Conservation (phyloP, 2,113 vertebrate species). For the Okapia johnstoni region DNA sequence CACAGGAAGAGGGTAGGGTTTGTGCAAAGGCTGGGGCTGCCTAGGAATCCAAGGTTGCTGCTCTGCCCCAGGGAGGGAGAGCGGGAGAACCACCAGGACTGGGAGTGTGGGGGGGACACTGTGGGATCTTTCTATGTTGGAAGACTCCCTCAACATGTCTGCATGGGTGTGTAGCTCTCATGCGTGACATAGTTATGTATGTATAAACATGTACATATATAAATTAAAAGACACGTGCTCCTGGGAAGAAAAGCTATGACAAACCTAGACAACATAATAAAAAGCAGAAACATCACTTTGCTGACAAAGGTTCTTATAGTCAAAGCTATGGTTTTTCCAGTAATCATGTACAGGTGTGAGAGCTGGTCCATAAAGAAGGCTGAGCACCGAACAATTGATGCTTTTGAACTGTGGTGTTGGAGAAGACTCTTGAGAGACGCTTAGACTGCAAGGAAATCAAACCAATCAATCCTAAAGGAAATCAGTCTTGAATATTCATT, state of each 20-base stretch:
- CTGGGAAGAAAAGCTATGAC: background rate
- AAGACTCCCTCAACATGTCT: background rate
- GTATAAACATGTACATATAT: background rate
- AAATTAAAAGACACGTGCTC: background rate
- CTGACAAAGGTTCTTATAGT: background rate
- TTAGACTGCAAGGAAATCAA: background rate
- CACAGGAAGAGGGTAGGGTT: no score
- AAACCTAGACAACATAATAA: background rate
- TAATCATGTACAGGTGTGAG: background rate
- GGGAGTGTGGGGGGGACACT: rapidly evolving
- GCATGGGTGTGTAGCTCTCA: rapidly evolving
- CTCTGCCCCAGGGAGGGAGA: rapidly evolving
- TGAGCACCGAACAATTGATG: background rate
- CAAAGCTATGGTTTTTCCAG: background rate
- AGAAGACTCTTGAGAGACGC: background rate
- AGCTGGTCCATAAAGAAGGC: background rate
- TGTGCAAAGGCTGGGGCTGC: rapidly evolving
- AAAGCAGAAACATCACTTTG: background rate
- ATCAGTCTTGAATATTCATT: background rate
- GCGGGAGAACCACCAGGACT: rapidly evolving
- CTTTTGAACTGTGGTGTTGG: background rate
- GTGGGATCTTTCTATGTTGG: background rate
- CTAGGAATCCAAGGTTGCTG: background rate
- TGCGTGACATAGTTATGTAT: rapidly evolving
- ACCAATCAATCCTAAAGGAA: background rate